Conservation (phyloP, 2,113 vertebrate genomes). For the Otus sunia region DNA sequence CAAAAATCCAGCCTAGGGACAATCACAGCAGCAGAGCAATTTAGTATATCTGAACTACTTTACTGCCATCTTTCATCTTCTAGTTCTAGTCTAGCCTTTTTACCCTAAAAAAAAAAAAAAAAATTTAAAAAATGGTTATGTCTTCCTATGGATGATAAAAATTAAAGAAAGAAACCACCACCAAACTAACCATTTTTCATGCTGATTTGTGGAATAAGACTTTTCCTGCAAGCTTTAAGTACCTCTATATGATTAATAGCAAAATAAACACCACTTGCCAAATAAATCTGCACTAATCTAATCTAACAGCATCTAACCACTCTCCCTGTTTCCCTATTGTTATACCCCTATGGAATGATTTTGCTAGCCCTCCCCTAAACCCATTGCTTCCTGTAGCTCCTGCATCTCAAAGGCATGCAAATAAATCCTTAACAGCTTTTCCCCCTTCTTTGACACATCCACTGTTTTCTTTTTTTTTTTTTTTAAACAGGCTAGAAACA, state of each 20-base stretch:
- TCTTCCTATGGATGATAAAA: background rate
- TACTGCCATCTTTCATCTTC: background rate
- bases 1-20: background rate
- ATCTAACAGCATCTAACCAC: conserved; percentile 43
- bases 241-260: background rate
- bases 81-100: background rate
- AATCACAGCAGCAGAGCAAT: background rate
- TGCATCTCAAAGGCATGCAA: conserved; percentile 59
- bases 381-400: conserved; percentile 7
- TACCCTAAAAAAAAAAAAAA: background rate
- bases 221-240: background rate
- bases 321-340: background rate
- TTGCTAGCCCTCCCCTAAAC: background rate
- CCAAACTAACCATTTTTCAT: background rate
- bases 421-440: conserved; percentile 17
- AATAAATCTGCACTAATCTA: conserved; percentile 42
- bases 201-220: background rate
- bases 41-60: background rate
- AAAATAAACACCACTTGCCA: conserved; percentile 13
- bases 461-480: background rate
- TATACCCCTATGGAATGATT: background rate
- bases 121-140: no score
- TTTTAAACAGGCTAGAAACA: background rate
- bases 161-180: background rate
- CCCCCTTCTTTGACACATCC: background rate